Evolutionary conservation across 2,797 vertebrate species (phyloP).

Genomic region (Acanthurus leucopareius): DNA sequence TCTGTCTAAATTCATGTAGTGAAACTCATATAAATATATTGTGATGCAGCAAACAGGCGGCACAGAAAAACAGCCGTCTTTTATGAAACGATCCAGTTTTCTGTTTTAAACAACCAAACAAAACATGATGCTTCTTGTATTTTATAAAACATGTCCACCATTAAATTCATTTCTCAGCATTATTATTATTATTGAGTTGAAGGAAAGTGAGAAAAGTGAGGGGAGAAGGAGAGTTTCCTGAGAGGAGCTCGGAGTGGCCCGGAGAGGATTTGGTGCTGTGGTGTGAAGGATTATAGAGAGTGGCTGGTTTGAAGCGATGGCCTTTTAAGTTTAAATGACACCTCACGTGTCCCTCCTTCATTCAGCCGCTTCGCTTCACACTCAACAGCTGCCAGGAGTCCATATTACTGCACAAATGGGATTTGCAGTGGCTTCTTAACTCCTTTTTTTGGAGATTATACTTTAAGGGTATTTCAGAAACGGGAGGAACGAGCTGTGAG

Average conservation of each 20-base stretch:
- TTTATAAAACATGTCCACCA: neutral
- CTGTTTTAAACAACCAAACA: neutral
- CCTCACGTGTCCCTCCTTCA: constrained; percentile 42
- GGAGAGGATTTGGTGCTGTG: constrained; percentile 43
- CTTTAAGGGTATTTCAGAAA: neutral
- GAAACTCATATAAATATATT: too few species aligned
- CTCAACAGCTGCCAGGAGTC: constrained; percentile 42
- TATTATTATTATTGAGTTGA: neutral
- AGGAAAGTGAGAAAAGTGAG: neutral
- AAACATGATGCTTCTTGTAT: neutral
- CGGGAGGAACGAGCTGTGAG: neutral
- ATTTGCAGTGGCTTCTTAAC: constrained; percentile 52
- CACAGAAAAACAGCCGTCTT: too few species aligned
- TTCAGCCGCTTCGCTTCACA: constrained; percentile 25
- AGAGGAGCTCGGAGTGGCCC: constrained; percentile 28
- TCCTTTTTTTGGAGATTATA: constrained; percentile 21
- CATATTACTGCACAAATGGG: constrained; percentile 49
- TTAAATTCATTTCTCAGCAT: constrained; percentile 1
- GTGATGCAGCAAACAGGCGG: too few species aligned
- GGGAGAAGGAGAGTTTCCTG: constrained; percentile 25
- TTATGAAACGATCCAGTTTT: too few species aligned
- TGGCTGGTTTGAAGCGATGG: constrained; percentile 35
- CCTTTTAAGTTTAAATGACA: constrained; percentile 61
- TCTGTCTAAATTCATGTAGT: too few species aligned
- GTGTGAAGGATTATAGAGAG: constrained; percentile 58